A percentile compares a stretch with the other conserved stretches of the same genome.
These are phyloP conservation scores for Okapia johnstoni DNA, from an alignment of 2,113 vertebrate species.

Conservation along the genomic window DNA sequence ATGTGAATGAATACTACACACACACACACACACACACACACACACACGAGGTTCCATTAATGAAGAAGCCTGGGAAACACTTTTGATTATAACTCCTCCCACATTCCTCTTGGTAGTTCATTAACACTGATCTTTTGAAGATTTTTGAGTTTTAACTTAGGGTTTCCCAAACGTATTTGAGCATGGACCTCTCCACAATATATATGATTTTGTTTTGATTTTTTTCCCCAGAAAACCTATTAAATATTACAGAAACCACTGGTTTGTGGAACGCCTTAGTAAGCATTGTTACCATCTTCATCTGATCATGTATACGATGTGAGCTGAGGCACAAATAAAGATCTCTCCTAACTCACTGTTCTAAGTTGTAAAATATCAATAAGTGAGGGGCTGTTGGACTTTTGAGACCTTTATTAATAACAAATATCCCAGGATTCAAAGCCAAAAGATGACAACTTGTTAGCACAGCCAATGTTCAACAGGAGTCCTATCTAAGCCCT, in stretches of 20 bases:
- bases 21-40: background rate
- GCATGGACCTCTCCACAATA: background rate
- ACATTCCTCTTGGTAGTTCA: background rate
- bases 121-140: background rate
- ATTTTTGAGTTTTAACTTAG: background rate
- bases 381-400: background rate
- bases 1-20: too few species aligned
- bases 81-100: background rate
- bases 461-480: background rate
- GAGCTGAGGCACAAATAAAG: background rate
- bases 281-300: background rate
- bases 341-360: background rate
- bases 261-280: background rate
- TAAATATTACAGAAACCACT: background rate
- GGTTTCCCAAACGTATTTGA: background rate
- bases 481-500: background rate
- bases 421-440: background rate
- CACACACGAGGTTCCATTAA: background rate
- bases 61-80: background rate
- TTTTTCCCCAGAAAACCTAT: background rate
- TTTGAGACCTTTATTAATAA: constrained; percentile 15
- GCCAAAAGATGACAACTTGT: background rate
- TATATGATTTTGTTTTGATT: background rate
- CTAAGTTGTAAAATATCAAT: background rate
- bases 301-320: background rate